A percentile compares a stretch with the other conserved stretches of the same genome.
Evolutionary conservation across 2,888 invertebrate species (phyloP).

Genomic region (Octonoba sinensis): DNA sequence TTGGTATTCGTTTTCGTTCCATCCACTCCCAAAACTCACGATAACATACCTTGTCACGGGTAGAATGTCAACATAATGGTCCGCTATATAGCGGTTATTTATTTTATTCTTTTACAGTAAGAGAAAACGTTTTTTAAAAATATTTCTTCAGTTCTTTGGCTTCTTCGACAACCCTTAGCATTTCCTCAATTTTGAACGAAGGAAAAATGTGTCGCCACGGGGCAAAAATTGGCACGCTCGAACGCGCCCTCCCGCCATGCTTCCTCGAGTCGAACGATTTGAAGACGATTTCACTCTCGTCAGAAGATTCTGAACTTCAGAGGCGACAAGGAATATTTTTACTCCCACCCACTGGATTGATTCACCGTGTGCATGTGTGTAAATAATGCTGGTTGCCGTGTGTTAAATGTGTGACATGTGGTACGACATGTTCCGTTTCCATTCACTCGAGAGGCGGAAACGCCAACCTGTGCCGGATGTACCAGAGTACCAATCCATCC

Average conservation of each 20-base stretch:
- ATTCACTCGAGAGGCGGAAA: constrained; percentile 48
- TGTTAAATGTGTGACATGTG: constrained; percentile 16
- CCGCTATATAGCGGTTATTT: constrained; percentile 9
- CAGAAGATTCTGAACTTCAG: too few relatives aligned
- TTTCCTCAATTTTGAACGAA: constrained; percentile 29
- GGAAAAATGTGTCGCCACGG: constrained; percentile 35
- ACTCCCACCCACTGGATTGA: too few relatives aligned
- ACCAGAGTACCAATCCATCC: neutral
- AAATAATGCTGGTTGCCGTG: too few relatives aligned
- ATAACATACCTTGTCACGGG: constrained; percentile 27
- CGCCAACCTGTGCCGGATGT: constrained; percentile 6
- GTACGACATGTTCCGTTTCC: constrained; percentile 42
- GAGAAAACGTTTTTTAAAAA: constrained; percentile 9
- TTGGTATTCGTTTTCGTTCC: too few relatives aligned
- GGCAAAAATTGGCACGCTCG: constrained; percentile 54
- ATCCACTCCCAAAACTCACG: neutral
- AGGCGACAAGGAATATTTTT: too few relatives aligned
- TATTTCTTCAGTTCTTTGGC: constrained; percentile 4
- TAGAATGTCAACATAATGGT: constrained; percentile 22
- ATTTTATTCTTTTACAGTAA: neutral
- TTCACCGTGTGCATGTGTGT: too few relatives aligned
- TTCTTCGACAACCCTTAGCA: neutral
- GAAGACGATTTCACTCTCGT: constrained; percentile 29
- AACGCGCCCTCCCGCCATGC: constrained; percentile 36
- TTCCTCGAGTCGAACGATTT: neutral